Percentiles rank a stretch among this genome's conserved stretches.
Evolutionary conservation across 2,113 vertebrate species (phyloP).

Genomic region (western clawed frog (Xenopus tropicalis)): UCB_Xtro_10.0 CM004443.2:171257001-171257500

Average conservation of each 20-base stretch:
- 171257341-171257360: conserved; percentile 14
- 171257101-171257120: conserved; percentile 34
- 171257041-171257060: conserved; percentile 21
- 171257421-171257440: no score
- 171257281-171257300: conserved; percentile 19
- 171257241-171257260: conserved; percentile 21
- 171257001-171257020: conserved; percentile 36
- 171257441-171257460: no score
- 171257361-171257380: no score
- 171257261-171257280: conserved; percentile 8
- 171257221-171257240: conserved; percentile 7
- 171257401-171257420: no score
- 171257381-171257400: no score
- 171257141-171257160: conserved; percentile 35
- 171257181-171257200: conserved; percentile 25
- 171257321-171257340: neutral
- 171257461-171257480: no score
- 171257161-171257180: conserved; percentile 28
- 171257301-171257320: neutral
- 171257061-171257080: conserved; percentile 18
- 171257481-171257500: no score
- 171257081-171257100: conserved; percentile 17
- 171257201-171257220: conserved; percentile 16
- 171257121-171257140: conserved; percentile 37
- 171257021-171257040: conserved; percentile 31